These are phyloP conservation scores for Mylabris sibirica DNA, from an alignment of 2,888 invertebrate species.

Conservation along the genomic window DNA sequence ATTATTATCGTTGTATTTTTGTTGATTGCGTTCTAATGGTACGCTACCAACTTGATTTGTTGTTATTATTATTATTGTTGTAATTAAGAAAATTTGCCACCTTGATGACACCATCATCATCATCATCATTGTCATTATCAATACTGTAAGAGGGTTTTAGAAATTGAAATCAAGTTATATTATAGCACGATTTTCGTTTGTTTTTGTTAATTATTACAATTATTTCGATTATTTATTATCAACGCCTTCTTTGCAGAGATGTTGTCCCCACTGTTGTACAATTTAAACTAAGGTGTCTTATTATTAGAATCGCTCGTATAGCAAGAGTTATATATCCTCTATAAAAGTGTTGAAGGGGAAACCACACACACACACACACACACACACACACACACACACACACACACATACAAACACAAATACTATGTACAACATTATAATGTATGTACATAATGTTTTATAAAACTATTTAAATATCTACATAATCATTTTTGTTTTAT, in stretches of 20 bases:
- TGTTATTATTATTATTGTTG: background rate
- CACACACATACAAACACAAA: too few relatives aligned
- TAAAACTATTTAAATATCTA: background rate
- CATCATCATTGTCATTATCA: background rate
- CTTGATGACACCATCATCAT: background rate
- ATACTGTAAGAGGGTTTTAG: too few relatives aligned
- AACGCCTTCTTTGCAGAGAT: conserved; percentile 2
- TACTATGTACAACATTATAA: too few relatives aligned
- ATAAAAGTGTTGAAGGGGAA: conserved; percentile 26
- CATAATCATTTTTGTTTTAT: background rate
- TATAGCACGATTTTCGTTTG: background rate
- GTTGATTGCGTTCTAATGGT: background rate
- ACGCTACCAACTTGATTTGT: background rate
- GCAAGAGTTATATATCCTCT: conserved; percentile 20
- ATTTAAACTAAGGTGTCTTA: conserved; percentile 39
- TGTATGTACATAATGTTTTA: too few relatives aligned
- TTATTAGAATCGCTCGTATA: conserved; percentile 37
- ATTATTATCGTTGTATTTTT: background rate
- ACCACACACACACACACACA: conserved; percentile 15
- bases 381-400: conserved; percentile 4
- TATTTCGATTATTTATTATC: background rate
- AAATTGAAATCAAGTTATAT: too few relatives aligned
- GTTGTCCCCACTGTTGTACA: conserved; percentile 30
- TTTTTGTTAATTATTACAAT: background rate
- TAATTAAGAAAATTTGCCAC: background rate